A percentile compares a stretch with the other conserved stretches of the same genome.
These are phyloP conservation scores for Pipistrellus pygmaeus DNA, from an alignment of 2,797 vertebrate species.

Conservation along the genomic window DNA sequence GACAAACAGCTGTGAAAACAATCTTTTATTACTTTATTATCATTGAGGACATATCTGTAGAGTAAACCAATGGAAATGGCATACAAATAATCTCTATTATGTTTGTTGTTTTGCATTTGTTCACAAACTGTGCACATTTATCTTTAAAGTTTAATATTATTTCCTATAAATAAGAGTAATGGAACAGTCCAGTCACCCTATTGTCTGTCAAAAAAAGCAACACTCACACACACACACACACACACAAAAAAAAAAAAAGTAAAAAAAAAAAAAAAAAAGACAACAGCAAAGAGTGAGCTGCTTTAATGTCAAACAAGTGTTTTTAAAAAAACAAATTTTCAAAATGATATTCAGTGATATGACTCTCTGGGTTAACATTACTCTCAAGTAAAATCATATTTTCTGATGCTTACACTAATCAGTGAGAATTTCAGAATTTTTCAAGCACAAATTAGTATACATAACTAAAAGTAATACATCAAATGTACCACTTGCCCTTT, in stretches of 20 bases:
- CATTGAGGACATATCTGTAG: constrained; percentile 96
- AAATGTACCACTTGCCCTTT: background rate
- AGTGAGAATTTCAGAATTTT: background rate
- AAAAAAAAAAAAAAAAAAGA: background rate
- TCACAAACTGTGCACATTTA: constrained; percentile 82
- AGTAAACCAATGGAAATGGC: constrained; percentile 91
- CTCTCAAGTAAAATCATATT: constrained; percentile 29
- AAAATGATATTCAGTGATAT: constrained; percentile 24
- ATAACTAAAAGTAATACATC: background rate
- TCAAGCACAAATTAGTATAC: background rate
- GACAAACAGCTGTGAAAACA: constrained; percentile 99
- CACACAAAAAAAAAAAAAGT: too few species aligned
- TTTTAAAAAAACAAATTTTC: constrained; percentile 59
- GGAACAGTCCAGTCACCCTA: constrained; percentile 5
- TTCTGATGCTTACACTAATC: constrained; percentile 9
- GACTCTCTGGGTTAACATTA: background rate
- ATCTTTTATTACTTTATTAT: constrained; percentile 99
- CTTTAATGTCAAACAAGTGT: constrained; percentile 45
- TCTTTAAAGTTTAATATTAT: constrained; percentile 80
- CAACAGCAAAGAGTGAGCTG: background rate
- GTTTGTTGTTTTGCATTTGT: constrained; percentile 83
- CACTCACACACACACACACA: background rate
- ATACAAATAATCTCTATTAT: constrained; percentile 87
- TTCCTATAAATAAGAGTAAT: constrained; percentile 65
- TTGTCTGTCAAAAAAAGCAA: constrained; percentile 34